A percentile compares a stretch with the other conserved stretches of the same genome.
Conservation (phyloP, 2,888 invertebrate species). For the Drosophila anomalata region DNA sequence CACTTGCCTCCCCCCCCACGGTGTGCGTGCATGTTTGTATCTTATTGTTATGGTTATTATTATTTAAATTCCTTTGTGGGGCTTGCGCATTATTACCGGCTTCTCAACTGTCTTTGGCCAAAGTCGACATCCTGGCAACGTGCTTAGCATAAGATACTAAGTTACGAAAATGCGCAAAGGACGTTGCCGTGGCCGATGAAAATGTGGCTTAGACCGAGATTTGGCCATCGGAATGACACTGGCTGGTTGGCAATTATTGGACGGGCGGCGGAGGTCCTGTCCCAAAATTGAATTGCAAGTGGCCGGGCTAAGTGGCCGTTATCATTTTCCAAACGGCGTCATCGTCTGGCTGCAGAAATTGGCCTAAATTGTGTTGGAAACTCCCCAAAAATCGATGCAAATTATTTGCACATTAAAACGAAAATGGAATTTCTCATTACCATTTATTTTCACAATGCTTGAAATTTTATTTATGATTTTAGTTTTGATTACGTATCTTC, state of each 20-base stretch:
- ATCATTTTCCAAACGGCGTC: slow-evolving; percentile 46
- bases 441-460: slow-evolving; percentile 42
- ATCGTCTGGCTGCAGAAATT: slow-evolving; percentile 22
- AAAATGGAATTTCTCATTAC: slow-evolving; percentile 22
- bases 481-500: slow-evolving; percentile 60
- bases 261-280: slow-evolving; percentile 23
- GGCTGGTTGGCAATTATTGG: slow-evolving; percentile 28
- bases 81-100: slow-evolving; percentile 38
- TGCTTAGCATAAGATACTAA: slow-evolving; percentile 65
- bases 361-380: slow-evolving; percentile 11
- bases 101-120: slow-evolving; percentile 41
- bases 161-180: slow-evolving; percentile 49
- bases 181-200: slow-evolving; percentile 1
- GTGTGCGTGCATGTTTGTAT: slow-evolving; percentile 23
- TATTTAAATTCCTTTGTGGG: slow-evolving; percentile 52
- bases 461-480: slow-evolving; percentile 51
- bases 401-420: slow-evolving; percentile 22
- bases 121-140: slow-evolving; percentile 56
- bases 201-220: slow-evolving; percentile 37
- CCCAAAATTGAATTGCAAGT: slow-evolving; percentile 69
- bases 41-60: slow-evolving; percentile 55
- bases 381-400: slow-evolving; percentile 24
- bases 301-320: slow-evolving; percentile 54
- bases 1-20: neutral
- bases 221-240: slow-evolving; percentile 28